Evolutionary conservation across 1,140 invertebrate species (phyloP), one percentile per base, ranked within the genome.

Genomic region (Drosophila sp.): DNA sequence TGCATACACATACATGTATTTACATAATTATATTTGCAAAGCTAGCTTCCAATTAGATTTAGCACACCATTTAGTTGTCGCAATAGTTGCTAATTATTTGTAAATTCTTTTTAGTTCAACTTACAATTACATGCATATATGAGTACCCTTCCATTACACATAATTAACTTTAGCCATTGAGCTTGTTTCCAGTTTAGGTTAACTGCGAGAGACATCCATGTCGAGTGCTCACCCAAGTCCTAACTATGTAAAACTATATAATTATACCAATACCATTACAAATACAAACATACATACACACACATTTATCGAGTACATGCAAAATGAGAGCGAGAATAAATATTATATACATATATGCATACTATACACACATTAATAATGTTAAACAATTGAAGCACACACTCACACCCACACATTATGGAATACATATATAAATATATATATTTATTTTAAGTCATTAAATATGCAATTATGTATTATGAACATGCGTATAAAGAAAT

Each of bases 381-480:
- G 70, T 87, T 84, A 77, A 86, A 76, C 62, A 50, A 76, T 79
- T 76, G 21, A 58, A 76, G 81, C 78, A 87, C 81, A 81, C 73
- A 69, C 21, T 58, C 40, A 64, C 43, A 56, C 56, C 61, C 64
- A 51, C 36, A 78, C 29, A 51, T 87, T 82, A 71, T 79, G 58
- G 41, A 79, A 75, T 62, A 80, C 75, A 87, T 86, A 36, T 38
- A 56, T 38, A 54, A 11, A 56, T 21, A 61, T 61, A 61, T 48
- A 46, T 59, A 46, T 48, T 63, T 84, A 84, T 70, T 58, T 62
- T 89, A 81, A 86, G 80, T 86, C 78, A 72, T 84, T 71, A 72
- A 78, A 81, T 89, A 86, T 87, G 83, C 83, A 89, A 89, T 73
- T 89, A 87, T 87, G 83, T 87, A 87, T 89, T 87, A 89, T 89